These are phyloP conservation scores for Tiliacea aurago DNA, from an alignment of 2,888 invertebrate species.

Conservation along the genomic window DNA sequence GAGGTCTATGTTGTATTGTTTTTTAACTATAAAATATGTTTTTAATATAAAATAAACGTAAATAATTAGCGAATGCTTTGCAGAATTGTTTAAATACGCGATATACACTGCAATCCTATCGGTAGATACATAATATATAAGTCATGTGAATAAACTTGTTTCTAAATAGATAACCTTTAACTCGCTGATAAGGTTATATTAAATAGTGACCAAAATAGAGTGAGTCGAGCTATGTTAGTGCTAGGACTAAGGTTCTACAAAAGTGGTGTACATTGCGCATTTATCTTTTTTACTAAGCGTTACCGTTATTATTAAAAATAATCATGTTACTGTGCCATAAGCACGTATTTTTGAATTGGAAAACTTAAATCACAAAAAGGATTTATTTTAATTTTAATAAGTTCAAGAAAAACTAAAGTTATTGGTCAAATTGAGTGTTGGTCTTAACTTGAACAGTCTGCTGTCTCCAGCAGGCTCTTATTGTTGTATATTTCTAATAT, in stretches of 20 bases:
- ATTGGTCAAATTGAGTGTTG: neutral
- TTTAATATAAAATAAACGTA: neutral
- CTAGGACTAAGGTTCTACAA: too few species aligned
- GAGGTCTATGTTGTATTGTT: neutral
- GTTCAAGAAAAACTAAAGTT: neutral
- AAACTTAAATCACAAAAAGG: neutral
- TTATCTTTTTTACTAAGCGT: neutral
- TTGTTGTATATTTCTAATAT: neutral
- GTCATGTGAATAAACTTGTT: slow-evolving; percentile 1
- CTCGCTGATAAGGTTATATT: neutral
- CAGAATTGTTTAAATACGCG: neutral
- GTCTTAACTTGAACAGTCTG: neutral
- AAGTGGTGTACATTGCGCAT: neutral
- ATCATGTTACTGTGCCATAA: neutral
- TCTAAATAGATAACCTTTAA: neutral
- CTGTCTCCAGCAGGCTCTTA: neutral
- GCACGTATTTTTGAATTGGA: neutral
- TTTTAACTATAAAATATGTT: neutral
- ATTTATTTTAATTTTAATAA: neutral
- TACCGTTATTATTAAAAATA: neutral
- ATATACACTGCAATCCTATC: slow-evolving; percentile 5
- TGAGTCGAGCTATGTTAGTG: neutral
- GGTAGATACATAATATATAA: neutral
- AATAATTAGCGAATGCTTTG: neutral
- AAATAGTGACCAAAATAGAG: neutral